Percentiles rank a stretch among this genome's conserved stretches.
phyloP scores from a whole-genome alignment of 2,113 vertebrate species.

The Empidonax alnorum region DNA sequence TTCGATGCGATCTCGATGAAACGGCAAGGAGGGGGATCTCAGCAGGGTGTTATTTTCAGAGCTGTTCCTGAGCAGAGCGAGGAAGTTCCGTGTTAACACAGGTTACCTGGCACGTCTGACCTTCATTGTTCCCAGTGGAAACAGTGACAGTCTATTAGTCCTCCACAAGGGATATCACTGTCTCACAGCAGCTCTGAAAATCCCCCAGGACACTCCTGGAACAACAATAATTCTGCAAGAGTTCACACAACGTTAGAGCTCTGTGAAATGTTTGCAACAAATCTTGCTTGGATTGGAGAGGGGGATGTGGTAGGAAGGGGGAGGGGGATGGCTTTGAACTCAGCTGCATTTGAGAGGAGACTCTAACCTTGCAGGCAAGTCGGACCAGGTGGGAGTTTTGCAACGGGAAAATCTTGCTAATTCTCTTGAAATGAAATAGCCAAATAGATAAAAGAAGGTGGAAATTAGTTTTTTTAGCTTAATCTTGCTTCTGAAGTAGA shows the following conservation, averaged over 20 bases:
- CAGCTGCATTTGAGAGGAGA: background rate
- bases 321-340: background rate
- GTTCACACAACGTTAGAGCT: conserved; percentile 34
- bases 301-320: background rate
- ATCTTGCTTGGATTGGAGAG: conserved; percentile 25
- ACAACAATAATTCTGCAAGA: conserved; percentile 59
- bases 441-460: background rate
- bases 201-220: conserved; percentile 56
- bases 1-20: background rate
- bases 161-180: conserved; percentile 56
- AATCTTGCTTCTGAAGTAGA: background rate
- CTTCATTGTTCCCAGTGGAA: conserved; percentile 65
- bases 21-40: background rate
- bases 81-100: conserved; percentile 45
- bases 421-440: background rate
- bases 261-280: conserved; percentile 41
- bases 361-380: background rate
- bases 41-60: background rate
- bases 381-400: background rate
- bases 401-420: background rate
- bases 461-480: background rate
- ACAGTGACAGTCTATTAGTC: conserved; percentile 60
- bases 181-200: conserved; percentile 60
- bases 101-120: conserved; percentile 61
- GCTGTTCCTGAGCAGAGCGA: background rate